These are phyloP conservation scores for Drosophila hydei DNA, from an alignment of 1,140 invertebrate genomes.

Conservation along the genomic window DNA sequence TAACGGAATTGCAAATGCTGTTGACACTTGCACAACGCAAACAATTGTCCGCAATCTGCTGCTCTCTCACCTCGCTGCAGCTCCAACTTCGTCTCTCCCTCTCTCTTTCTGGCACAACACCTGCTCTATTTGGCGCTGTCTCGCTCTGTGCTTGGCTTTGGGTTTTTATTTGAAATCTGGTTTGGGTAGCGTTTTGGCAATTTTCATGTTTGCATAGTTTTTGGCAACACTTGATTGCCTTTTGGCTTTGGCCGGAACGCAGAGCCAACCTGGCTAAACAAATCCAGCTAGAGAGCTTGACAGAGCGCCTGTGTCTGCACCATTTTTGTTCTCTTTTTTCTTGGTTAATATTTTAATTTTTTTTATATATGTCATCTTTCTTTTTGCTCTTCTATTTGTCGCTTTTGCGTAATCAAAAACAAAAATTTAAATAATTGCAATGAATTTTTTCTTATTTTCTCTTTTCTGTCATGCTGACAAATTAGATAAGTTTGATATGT, in stretches of 20 bases:
- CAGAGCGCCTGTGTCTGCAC: not conserved
- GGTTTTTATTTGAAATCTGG: constrained; percentile 43
- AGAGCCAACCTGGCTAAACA: constrained; percentile 31
- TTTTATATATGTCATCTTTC: not conserved
- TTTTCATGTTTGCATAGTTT: constrained; percentile 73
- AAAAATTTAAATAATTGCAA: constrained; percentile 53
- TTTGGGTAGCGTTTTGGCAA: constrained; percentile 50
- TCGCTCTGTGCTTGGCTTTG: constrained; percentile 25
- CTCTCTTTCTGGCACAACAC: not conserved
- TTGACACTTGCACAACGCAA: constrained; percentile 81
- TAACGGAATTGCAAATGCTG: constrained; percentile 80
- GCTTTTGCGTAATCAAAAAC: constrained; percentile 8
- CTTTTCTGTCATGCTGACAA: constrained; percentile 13
- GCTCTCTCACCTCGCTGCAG: constrained; percentile 34
- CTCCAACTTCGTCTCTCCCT: not conserved
- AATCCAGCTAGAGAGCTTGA: constrained; percentile 8
- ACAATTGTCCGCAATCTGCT: constrained; percentile 68
- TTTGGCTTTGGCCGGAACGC: constrained; percentile 57
- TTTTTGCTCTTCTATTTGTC: constrained; percentile 9
- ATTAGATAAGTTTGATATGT: constrained; percentile 19
- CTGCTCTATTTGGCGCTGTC: constrained; percentile 5
- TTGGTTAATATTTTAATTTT: not conserved
- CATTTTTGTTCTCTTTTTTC: not conserved
- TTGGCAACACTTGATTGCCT: constrained; percentile 77
- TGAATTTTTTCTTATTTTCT: constrained; percentile 34